These are phyloP conservation scores for Diabrotica balteata DNA, from an alignment of 2,888 invertebrate genomes.

Conservation along the genomic window DNA sequence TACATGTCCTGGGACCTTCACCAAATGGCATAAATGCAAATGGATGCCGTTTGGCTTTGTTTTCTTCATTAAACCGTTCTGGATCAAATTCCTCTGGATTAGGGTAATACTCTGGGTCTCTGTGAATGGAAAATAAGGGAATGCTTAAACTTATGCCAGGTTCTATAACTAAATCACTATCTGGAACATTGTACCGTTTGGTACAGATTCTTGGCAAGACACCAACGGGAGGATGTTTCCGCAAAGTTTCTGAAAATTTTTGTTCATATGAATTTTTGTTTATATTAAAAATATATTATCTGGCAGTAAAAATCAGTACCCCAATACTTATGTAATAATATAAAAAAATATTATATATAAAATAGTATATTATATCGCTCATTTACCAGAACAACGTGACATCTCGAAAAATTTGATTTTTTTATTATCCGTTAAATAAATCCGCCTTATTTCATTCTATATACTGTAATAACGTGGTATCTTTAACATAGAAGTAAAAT, in stretches of 20 bases:
- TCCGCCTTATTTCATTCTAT: too few species aligned
- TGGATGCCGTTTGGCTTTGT: slow-evolving; percentile 36
- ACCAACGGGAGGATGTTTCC: slow-evolving; percentile 53
- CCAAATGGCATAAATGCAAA: slow-evolving; percentile 53
- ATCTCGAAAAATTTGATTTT: too few species aligned
- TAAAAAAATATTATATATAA: too few species aligned
- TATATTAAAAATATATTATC: not conserved
- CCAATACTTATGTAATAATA: too few species aligned
- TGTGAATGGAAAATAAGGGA: slow-evolving; percentile 46
- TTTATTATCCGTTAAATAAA: too few species aligned
- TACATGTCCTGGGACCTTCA: slow-evolving; percentile 55
- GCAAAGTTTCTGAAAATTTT: slow-evolving; percentile 53
- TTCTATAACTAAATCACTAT: slow-evolving; percentile 50
- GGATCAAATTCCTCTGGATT: slow-evolving; percentile 47
- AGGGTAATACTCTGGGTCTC: slow-evolving; percentile 46
- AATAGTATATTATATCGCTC: too few species aligned
- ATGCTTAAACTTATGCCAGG: slow-evolving; percentile 52
- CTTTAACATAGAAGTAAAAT: too few species aligned
- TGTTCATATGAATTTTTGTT: slow-evolving; percentile 12
- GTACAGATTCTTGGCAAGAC: slow-evolving; percentile 41
- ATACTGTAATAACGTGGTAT: too few species aligned
- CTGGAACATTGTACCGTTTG: slow-evolving; percentile 49
- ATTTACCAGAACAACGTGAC: too few species aligned
- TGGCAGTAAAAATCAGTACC: too few species aligned
- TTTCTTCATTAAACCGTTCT: slow-evolving; percentile 44